Conservation (phyloP, 2,888 invertebrate species). For the Caenorhabditis macrosperma region DNA sequence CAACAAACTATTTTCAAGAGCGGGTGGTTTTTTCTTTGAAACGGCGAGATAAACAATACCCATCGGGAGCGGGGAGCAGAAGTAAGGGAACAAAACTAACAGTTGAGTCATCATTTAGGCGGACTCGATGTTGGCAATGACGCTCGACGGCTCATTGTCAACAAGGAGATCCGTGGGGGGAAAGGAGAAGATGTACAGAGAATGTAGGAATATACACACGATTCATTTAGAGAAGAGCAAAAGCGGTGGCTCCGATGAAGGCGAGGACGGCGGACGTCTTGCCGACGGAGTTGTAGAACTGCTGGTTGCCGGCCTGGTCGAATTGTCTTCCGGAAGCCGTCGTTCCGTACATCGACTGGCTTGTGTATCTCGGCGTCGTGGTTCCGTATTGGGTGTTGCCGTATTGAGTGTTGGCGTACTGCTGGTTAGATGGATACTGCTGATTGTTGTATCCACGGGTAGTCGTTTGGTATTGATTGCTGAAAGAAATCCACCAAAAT, state of each 20-base stretch:
- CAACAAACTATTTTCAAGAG: too few relatives aligned
- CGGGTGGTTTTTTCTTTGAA: slow-evolving; percentile 3
- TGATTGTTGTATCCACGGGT: slow-evolving; percentile 44
- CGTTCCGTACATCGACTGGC: slow-evolving; percentile 47
- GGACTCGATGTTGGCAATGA: slow-evolving; percentile 22
- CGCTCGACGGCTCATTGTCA: background rate
- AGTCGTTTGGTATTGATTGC: slow-evolving; percentile 61
- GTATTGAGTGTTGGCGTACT: slow-evolving; percentile 14
- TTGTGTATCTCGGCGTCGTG: slow-evolving; percentile 47
- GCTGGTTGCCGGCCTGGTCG: slow-evolving; percentile 44
- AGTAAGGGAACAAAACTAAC: slow-evolving; percentile 16
- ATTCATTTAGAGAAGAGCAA: slow-evolving; percentile 41
- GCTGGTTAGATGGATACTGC: slow-evolving; percentile 36
- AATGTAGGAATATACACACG: background rate
- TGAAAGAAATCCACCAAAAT: slow-evolving; percentile 13
- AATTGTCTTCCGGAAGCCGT: slow-evolving; percentile 51
- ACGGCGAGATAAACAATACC: slow-evolving; percentile 35
- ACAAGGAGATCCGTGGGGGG: background rate
- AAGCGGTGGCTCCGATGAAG: slow-evolving; percentile 44
- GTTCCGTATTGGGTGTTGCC: slow-evolving; percentile 44
- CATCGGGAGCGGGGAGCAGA: too few relatives aligned
- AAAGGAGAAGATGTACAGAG: background rate
- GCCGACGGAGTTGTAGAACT: slow-evolving; percentile 45
- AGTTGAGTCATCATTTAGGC: slow-evolving; percentile 17
- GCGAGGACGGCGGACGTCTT: slow-evolving; percentile 39